Percentiles rank a stretch among this genome's conserved stretches.
These are phyloP conservation scores for Leptopilina syphax DNA, from an alignment of 2,888 invertebrate species.

Conservation along the genomic window DNA sequence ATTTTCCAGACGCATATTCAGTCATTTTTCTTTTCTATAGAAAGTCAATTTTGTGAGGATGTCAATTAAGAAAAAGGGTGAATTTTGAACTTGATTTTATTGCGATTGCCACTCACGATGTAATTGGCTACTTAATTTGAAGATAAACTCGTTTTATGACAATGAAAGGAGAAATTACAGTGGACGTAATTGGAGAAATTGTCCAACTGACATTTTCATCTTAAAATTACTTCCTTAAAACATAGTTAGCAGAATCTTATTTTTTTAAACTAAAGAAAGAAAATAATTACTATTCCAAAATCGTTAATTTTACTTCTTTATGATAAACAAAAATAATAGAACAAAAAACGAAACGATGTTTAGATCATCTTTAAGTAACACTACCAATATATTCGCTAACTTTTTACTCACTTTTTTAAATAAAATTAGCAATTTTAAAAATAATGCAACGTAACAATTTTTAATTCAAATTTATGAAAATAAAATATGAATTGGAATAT, in stretches of 20 bases:
- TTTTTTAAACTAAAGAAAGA: neutral
- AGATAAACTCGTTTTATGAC: conserved; percentile 13
- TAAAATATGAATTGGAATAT: too few species aligned
- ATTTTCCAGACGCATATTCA: neutral
- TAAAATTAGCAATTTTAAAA: too few species aligned
- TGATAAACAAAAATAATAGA: too few species aligned
- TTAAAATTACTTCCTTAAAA: neutral
- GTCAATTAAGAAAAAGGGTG: neutral
- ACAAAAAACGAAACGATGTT: too few species aligned
- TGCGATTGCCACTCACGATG: neutral
- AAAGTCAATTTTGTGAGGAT: neutral
- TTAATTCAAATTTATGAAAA: too few species aligned
- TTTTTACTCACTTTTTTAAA: too few species aligned
- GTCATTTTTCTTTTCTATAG: too few species aligned
- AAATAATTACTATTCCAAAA: too few species aligned
- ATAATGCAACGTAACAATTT: too few species aligned
- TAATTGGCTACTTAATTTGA: neutral
- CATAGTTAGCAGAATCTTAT: neutral
- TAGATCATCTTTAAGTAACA: too few species aligned
- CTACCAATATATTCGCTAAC: too few species aligned
- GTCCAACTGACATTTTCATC: neutral
- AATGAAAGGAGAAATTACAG: neutral
- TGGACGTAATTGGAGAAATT: neutral
- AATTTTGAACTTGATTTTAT: neutral
- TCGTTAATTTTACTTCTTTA: too few species aligned